phyloP scores from a whole-genome alignment of 2,888 invertebrate genomes.

The Salpingus planirostris region DNA sequence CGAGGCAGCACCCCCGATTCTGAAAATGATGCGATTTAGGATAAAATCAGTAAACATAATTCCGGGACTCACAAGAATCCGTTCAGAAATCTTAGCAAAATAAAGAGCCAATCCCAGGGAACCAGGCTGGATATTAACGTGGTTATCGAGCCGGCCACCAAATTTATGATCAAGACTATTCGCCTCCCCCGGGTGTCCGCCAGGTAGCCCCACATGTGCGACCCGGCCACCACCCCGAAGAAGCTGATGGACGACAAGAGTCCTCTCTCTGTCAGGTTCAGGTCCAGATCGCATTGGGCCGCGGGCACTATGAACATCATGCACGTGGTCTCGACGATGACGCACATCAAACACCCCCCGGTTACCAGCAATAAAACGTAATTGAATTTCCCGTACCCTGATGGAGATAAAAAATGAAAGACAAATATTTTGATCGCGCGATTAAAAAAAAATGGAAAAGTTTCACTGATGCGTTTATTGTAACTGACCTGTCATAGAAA shows the following conservation, averaged over 20 bases:
- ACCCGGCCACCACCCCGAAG: slow-evolving; percentile 51
- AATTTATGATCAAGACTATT: slow-evolving; percentile 42
- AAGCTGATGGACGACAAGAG: slow-evolving; percentile 58
- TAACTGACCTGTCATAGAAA: slow-evolving; percentile 10
- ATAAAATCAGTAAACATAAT: too few species aligned
- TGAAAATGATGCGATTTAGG: slow-evolving; percentile 22
- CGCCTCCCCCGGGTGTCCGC: slow-evolving; percentile 48
- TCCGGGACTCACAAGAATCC: slow-evolving; percentile 47
- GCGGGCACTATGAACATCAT: slow-evolving; percentile 58
- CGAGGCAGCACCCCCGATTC: slow-evolving; percentile 43
- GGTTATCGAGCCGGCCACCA: slow-evolving; percentile 41
- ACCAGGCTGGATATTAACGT: slow-evolving; percentile 46
- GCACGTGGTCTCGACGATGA: slow-evolving; percentile 58
- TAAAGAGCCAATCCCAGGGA: slow-evolving; percentile 45
- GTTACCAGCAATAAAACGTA: slow-evolving; percentile 50
- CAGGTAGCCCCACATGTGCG: slow-evolving; percentile 51
- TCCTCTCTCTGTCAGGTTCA: slow-evolving; percentile 54
- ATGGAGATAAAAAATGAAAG: slow-evolving; percentile 2
- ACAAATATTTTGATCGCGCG: too few species aligned
- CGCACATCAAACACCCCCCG: slow-evolving; percentile 56
- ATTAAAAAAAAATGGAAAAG: not conserved
- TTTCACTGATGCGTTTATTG: slow-evolving; percentile 1
- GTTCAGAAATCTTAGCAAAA: slow-evolving; percentile 44
- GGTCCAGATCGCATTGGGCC: slow-evolving; percentile 56
- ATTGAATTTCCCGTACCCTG: slow-evolving; percentile 56